Evolutionary conservation across 1,140 invertebrate genomes (phyloP), one percentile per base, ranked within the genome.

Genomic region (Cydia amplana): DNA sequence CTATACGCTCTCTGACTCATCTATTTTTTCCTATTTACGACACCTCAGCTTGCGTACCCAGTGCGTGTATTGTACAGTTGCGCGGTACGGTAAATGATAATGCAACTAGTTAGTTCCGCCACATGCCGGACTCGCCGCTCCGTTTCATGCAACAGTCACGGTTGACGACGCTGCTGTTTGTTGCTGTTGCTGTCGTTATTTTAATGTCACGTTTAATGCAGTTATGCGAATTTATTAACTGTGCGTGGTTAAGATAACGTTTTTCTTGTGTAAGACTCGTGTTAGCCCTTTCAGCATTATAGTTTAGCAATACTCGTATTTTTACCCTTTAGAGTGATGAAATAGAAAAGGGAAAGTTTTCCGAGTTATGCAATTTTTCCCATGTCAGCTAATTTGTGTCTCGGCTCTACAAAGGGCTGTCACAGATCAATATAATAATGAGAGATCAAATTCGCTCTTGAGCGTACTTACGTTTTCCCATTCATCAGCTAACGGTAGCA

Each of bases 91-190:
- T 88, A 88, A 91, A 87, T 82, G 82, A 78, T 85, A 87, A 85
- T 84, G 81, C 65, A 75, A 75, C 81, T 84, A 80, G 77, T 91
- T 89, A 91, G 87, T 91, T 91, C 87, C 89, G 86, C 84, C 82
- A 88, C 83, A 86, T 88, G 78, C 82, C 87, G 76, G 77, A 73
- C 74, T 74, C 77, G 76, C 65, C 78, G 83, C 80, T 82, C 78
- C 79, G 80, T 74, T 82, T 79, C 79, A 80, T 76, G 79, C 78
- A 77, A 20, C 82, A 76, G 83, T 84, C 82, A 85, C 82, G 85
- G 55, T 82, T 76, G 82, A 74, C 74, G 83, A 77, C 78, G 75
- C 75, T 72, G 75, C 77, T 23, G 55, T 12, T 60, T 80, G 77
- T 80, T 83, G 49, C n/a, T 60, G 55, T 12, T 60, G 55, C 55